phyloP scores from a whole-genome alignment of 2,113 vertebrate genomes.

The Ammodytes dubius region DNA sequence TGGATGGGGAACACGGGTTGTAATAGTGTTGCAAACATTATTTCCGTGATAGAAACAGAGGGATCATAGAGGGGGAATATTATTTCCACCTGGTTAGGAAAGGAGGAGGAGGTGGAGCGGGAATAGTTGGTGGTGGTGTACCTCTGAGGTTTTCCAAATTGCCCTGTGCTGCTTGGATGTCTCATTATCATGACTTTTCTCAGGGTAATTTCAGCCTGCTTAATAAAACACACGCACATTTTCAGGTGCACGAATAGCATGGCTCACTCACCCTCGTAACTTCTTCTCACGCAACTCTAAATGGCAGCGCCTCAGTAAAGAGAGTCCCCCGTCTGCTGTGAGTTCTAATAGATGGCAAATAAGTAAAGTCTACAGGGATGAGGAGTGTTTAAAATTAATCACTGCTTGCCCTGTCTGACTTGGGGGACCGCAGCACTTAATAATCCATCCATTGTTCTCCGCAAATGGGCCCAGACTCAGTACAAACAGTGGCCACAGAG shows the following conservation, averaged over 20 bases:
- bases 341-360: constrained; percentile 62
- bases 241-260: constrained; percentile 55
- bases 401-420: constrained; percentile 70
- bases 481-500: constrained; percentile 64
- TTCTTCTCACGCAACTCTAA: constrained; percentile 76
- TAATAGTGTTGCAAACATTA: constrained; percentile 40
- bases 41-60: constrained; percentile 48
- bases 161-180: constrained; percentile 57
- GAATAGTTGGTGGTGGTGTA: constrained; percentile 48
- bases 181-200: constrained; percentile 74
- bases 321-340: constrained; percentile 50
- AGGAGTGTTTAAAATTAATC: constrained; percentile 78
- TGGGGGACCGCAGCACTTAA: constrained; percentile 63
- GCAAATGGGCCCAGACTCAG: constrained; percentile 75
- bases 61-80: constrained; percentile 51
- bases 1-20: constrained; percentile 55
- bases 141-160: constrained; percentile 69
- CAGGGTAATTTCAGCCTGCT: constrained; percentile 69
- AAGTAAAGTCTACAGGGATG: constrained; percentile 56
- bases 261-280: constrained; percentile 56
- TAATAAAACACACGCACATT: constrained; percentile 66
- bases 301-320: constrained; percentile 55
- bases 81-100: constrained; percentile 67
- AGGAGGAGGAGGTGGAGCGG: constrained; percentile 37
- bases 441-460: constrained; percentile 82